Percentiles rank a stretch among this genome's conserved stretches.
phyloP scores from a whole-genome alignment of 2,113 vertebrate species.

The Colistium nudipinnis region DNA sequence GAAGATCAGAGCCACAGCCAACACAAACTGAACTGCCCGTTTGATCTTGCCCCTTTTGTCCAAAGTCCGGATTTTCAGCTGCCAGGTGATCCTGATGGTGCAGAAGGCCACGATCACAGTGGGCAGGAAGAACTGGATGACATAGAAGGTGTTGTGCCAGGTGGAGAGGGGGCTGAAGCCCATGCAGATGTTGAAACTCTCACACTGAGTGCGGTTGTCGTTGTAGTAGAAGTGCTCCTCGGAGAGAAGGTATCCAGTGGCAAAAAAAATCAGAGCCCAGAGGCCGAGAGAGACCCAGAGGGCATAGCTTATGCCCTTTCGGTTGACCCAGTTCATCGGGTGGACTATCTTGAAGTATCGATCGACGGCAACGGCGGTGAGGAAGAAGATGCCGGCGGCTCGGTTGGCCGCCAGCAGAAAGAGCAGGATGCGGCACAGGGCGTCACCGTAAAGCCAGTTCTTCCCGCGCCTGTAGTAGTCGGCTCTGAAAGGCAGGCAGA shows the following conservation, averaged over 20 bases:
- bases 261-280: slow-evolving; percentile 77
- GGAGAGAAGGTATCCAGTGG: slow-evolving; percentile 75
- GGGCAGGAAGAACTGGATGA: slow-evolving; percentile 79
- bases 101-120: slow-evolving; percentile 77
- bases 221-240: slow-evolving; percentile 66
- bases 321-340: slow-evolving; percentile 74
- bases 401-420: slow-evolving; percentile 81
- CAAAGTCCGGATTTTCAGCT: slow-evolving; percentile 75
- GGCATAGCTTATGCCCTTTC: slow-evolving; percentile 72
- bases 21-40: slow-evolving; percentile 78
- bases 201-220: slow-evolving; percentile 78
- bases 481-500: slow-evolving; percentile 83
- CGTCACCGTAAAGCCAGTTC: slow-evolving; percentile 81
- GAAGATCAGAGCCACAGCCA: slow-evolving; percentile 80
- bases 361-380: slow-evolving; percentile 82
- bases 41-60: slow-evolving; percentile 80
- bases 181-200: slow-evolving; percentile 85
- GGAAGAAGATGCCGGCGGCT: slow-evolving; percentile 81
- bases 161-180: slow-evolving; percentile 65
- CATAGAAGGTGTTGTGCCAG: slow-evolving; percentile 82
- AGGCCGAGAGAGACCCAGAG: slow-evolving; percentile 71
- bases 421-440: slow-evolving; percentile 77
- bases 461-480: slow-evolving; percentile 82
- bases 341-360: slow-evolving; percentile 83
- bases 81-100: slow-evolving; percentile 77